A percentile compares a stretch with the other conserved stretches of the same genome.
These are phyloP conservation scores for Stegodyphus dumicola DNA, from an alignment of 1,140 invertebrate genomes.

Conservation along the genomic window DNA sequence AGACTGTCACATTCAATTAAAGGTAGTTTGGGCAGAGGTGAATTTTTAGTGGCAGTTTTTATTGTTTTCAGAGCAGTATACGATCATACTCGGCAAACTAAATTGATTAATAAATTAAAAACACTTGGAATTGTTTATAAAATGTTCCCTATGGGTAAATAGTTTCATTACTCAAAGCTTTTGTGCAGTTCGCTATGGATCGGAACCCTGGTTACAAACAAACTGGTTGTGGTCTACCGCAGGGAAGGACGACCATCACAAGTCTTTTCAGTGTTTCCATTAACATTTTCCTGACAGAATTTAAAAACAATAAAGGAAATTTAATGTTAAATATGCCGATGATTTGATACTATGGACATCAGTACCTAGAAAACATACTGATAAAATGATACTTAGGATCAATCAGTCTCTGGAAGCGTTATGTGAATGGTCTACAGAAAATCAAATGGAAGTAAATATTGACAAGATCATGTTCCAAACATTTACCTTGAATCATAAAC, in stretches of 20 bases:
- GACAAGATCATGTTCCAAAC: constrained; percentile 3
- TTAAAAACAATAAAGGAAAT: neutral
- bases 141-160: neutral
- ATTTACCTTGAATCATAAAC: constrained; percentile 7
- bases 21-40: too few relatives aligned
- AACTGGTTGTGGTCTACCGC: neutral
- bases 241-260: neutral
- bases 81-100: neutral
- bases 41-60: too few relatives aligned
- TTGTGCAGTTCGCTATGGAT: neutral
- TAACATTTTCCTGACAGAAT: neutral
- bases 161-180: neutral
- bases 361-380: neutral
- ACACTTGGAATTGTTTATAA: neutral
- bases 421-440: neutral
- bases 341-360: neutral
- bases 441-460: constrained; percentile 18
- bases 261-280: neutral
- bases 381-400: neutral
- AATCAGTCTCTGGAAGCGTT: neutral
- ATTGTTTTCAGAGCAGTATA: too few relatives aligned
- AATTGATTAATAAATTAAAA: neutral
- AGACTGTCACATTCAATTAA: too few relatives aligned
- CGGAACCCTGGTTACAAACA: neutral
- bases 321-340: neutral